Evolutionary conservation across 2,113 vertebrate genomes (phyloP), one percentile per base, ranked within the genome.

Genomic region (Halichoeres trimaculatus): DNA sequence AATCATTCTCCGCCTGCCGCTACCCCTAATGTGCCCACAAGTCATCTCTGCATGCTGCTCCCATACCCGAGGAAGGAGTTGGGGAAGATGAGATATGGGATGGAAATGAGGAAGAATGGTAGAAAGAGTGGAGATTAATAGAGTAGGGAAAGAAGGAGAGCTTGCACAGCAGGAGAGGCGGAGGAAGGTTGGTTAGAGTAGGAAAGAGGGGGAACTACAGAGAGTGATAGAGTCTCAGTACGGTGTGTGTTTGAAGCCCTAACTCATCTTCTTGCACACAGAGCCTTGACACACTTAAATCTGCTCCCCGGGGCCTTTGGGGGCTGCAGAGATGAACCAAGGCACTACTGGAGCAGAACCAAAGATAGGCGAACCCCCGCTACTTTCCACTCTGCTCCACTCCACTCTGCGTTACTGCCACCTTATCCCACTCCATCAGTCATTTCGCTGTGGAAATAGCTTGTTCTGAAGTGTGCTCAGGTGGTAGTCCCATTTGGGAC

Each of bases 241-340:
- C 16, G 54, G 55, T 53, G 35, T 74, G 62, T 76, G 75, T 87
- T 84, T 89, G 82, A 90, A 83, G 81, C 51, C 45, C 70, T 45
- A 70, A 64, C 66, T 89, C 88, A 74, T 87, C 66, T 69, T 73
- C 73, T 78, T 57, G 75, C 83, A 78, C 78, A 86, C 75, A 84
- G 59, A 86, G 76, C 69, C 84, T 69, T 86, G 85, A 85, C 87
- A 88, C 76, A 86, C 83, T 86, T 84, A 84, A 86, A 86, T 86
- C 55, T 79, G 40, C 74, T 87, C 84, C 75, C 36, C 0, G 8
- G 62, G 69, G 77, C 54, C 45, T 68, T 78, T 48, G 19, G 70
- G 52, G 56, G 72, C 75, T 74, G 53, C 45, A 70, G 72, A 85
- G 75, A 85, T 77, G 62, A 86, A 83, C 68, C 64, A 78, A 81